phyloP scores from a whole-genome alignment of 2,888 invertebrate species.

The Theretra japonica region DNA sequence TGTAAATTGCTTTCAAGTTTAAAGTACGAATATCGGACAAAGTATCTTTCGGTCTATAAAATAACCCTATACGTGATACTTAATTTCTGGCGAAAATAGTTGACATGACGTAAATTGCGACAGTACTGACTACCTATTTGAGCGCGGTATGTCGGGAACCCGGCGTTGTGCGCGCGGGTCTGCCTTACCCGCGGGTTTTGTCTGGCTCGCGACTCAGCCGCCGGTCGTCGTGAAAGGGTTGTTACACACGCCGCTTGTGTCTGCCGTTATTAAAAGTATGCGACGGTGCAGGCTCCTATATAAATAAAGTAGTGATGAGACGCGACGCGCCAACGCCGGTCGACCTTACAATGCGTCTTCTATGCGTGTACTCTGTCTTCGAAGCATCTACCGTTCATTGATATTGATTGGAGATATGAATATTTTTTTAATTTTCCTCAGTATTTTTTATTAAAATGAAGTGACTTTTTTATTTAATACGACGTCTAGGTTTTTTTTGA shows the following conservation, averaged over 20 bases:
- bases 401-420: background rate
- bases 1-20: too few relatives aligned
- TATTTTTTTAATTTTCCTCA: background rate
- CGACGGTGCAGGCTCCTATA: constrained; percentile 59
- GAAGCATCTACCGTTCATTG: background rate
- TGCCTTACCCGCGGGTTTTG: constrained; percentile 12
- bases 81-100: too few relatives aligned
- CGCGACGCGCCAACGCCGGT: constrained; percentile 11
- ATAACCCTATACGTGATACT: too few relatives aligned
- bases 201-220: constrained; percentile 22
- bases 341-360: background rate
- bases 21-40: too few relatives aligned
- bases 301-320: constrained; percentile 43
- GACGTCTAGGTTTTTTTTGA: background rate
- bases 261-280: constrained; percentile 68
- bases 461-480: too few relatives aligned
- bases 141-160: background rate
- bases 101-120: too few relatives aligned
- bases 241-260: constrained; percentile 55
- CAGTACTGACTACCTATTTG: background rate
- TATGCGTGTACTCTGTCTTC: background rate
- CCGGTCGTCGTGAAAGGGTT: constrained; percentile 57
- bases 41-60: too few relatives aligned
- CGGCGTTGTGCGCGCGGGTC: background rate
- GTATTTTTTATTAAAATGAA: background rate